Conservation (phyloP, 2,113 vertebrate species). For the Anhinga anhinga region DNA sequence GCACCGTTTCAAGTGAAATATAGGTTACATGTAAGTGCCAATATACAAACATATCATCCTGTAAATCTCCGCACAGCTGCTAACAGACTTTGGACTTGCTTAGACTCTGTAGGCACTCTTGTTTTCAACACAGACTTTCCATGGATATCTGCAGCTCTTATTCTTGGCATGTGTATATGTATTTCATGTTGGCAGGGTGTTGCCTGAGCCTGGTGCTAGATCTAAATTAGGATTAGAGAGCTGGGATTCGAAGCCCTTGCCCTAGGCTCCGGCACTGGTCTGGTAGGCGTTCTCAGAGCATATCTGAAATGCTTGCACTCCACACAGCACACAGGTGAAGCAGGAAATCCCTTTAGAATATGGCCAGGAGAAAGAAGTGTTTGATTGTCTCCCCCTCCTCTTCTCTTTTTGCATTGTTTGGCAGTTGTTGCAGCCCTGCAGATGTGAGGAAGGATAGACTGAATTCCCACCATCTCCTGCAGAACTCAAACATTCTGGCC, state of each 20-base stretch:
- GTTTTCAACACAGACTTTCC: background rate
- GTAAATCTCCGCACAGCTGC: background rate
- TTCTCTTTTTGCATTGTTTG: background rate
- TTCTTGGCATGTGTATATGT: background rate
- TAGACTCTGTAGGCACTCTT: background rate
- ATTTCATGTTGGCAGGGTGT: background rate
- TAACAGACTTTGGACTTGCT: background rate
- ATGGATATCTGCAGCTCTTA: background rate
- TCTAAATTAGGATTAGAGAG: background rate
- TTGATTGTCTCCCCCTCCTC: background rate
- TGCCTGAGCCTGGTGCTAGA: background rate
- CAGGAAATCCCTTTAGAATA: background rate
- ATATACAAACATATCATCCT: background rate
- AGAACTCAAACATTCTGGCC: background rate
- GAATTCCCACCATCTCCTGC: background rate
- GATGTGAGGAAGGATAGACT: background rate
- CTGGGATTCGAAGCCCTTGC: background rate
- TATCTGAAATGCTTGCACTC: background rate
- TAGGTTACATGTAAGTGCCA: background rate
- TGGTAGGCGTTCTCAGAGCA: background rate
- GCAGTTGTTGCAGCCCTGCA: fast-evolving
- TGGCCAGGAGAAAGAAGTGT: background rate
- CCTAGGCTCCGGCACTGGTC: background rate
- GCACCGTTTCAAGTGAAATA: background rate
- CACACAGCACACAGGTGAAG: background rate